These are phyloP conservation scores for Dastarcus helophoroides DNA, from an alignment of 2,888 invertebrate genomes.

Conservation along the genomic window DNA sequence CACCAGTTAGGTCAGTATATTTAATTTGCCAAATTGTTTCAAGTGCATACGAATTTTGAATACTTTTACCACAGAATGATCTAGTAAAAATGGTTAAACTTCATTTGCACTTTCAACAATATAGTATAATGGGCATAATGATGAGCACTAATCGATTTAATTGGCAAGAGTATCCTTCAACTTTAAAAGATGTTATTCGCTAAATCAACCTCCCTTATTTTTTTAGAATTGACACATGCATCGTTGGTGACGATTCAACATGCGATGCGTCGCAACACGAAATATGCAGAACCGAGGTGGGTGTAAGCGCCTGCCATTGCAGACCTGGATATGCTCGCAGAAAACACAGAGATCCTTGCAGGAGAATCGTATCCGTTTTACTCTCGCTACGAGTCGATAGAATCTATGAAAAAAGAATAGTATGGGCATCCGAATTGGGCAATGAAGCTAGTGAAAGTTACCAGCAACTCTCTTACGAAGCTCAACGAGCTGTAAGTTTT, in stretches of 20 bases:
- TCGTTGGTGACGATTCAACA: slow-evolving; percentile 84
- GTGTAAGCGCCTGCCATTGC: slow-evolving; percentile 82
- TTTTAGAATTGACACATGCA: slow-evolving; percentile 77
- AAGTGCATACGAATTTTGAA: slow-evolving; percentile 1
- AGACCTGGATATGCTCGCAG: slow-evolving; percentile 64
- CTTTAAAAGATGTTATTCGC: no score
- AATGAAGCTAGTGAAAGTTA: slow-evolving; percentile 72
- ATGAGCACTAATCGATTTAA: no score
- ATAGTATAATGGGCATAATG: no score
- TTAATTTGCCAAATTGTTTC: slow-evolving; percentile 2
- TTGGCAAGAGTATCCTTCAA: no score
- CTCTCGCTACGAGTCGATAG: slow-evolving; percentile 73
- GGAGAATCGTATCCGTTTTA: slow-evolving; percentile 65
- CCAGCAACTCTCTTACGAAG: slow-evolving; percentile 73
- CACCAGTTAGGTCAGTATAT: slow-evolving; percentile 48
- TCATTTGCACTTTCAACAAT: no score
- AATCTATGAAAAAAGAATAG: slow-evolving; percentile 66
- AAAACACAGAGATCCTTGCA: slow-evolving; percentile 63
- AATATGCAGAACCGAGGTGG: slow-evolving; percentile 73
- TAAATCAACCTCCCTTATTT: no score
- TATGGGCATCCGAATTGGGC: slow-evolving; percentile 63
- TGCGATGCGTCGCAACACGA: slow-evolving; percentile 83
- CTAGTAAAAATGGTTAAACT: no score
- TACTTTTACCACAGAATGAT: no score
- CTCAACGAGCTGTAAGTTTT: slow-evolving; percentile 69